These are phyloP conservation scores for Eupsilia transversa DNA, from an alignment of 2,888 invertebrate genomes.

Conservation along the genomic window DNA sequence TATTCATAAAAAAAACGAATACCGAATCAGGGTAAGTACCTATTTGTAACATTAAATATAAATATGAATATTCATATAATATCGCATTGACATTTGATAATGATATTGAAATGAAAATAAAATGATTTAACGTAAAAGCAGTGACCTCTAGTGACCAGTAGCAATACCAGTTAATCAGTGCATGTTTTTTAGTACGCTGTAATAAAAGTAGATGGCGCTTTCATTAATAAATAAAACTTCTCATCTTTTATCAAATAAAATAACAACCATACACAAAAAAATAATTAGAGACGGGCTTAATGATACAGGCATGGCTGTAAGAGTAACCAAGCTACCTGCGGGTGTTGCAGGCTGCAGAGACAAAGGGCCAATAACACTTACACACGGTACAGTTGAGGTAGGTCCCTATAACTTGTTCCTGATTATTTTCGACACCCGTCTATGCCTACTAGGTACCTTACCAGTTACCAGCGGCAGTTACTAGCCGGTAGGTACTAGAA, in stretches of 20 bases:
- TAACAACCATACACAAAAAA: background rate
- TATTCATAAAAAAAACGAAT: background rate
- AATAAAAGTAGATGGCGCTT: conserved; percentile 48
- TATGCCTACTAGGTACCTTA: background rate
- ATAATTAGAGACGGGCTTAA: background rate
- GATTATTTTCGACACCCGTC: background rate
- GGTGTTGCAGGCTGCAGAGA: background rate
- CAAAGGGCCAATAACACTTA: background rate
- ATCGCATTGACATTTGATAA: too few relatives aligned
- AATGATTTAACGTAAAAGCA: background rate
- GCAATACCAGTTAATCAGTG: conserved; percentile 32
- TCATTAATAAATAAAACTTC: background rate
- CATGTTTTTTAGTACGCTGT: background rate
- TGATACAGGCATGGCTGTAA: background rate
- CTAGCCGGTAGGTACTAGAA: background rate
- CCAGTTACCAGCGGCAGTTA: background rate
- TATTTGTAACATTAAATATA: too few relatives aligned
- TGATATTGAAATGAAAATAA: background rate
- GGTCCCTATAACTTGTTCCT: background rate
- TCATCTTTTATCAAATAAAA: background rate
- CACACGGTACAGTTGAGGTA: background rate
- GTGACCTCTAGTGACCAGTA: conserved; percentile 74
- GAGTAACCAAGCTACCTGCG: background rate
- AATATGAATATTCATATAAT: too few relatives aligned
- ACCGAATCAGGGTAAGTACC: too few relatives aligned